A percentile compares a stretch with the other conserved stretches of the same genome.
phyloP scores from a whole-genome alignment of 2,888 invertebrate genomes.

The Napeogenes sylphis region DNA sequence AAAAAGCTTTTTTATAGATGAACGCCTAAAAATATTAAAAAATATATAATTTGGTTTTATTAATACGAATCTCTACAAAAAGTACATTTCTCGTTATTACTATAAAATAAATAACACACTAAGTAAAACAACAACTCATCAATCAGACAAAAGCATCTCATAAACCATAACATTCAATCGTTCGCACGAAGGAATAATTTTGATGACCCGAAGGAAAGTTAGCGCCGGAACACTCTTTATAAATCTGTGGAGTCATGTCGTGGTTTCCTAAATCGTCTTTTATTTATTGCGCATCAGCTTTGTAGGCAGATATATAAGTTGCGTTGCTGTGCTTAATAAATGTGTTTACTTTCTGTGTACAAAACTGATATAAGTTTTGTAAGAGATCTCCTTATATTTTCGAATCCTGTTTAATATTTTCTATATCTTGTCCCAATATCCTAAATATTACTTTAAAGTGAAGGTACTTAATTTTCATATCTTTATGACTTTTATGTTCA shows the following conservation, averaged over 20 bases:
- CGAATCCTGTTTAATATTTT: too few relatives aligned
- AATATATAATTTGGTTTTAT: too few relatives aligned
- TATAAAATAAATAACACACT: slow-evolving; percentile 28
- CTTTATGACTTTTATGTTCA: too few relatives aligned
- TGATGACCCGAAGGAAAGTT: slow-evolving; percentile 73
- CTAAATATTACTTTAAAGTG: too few relatives aligned
- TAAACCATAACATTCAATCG: slow-evolving; percentile 65
- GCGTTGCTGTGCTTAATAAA: slow-evolving; percentile 39
- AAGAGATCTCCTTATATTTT: too few relatives aligned
- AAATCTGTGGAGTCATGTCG: slow-evolving; percentile 53
- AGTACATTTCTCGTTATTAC: background rate
- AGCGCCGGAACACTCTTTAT: slow-evolving; percentile 38
- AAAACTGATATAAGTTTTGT: too few relatives aligned
- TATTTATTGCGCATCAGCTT: slow-evolving; percentile 67
- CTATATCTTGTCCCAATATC: too few relatives aligned
- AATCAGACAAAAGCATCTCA: slow-evolving; percentile 67
- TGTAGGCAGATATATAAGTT: slow-evolving; percentile 61
- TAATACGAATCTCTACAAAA: too few relatives aligned
- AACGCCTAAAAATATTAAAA: too few relatives aligned
- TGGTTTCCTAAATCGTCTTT: slow-evolving; percentile 73
- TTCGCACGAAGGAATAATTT: slow-evolving; percentile 71
- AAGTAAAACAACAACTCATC: slow-evolving; percentile 60
- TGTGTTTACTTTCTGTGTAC: background rate
- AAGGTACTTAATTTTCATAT: too few relatives aligned
- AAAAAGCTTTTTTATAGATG: too few relatives aligned